Conservation (phyloP, 2,888 invertebrate species). For the Sphaeridia pumilis region DNA sequence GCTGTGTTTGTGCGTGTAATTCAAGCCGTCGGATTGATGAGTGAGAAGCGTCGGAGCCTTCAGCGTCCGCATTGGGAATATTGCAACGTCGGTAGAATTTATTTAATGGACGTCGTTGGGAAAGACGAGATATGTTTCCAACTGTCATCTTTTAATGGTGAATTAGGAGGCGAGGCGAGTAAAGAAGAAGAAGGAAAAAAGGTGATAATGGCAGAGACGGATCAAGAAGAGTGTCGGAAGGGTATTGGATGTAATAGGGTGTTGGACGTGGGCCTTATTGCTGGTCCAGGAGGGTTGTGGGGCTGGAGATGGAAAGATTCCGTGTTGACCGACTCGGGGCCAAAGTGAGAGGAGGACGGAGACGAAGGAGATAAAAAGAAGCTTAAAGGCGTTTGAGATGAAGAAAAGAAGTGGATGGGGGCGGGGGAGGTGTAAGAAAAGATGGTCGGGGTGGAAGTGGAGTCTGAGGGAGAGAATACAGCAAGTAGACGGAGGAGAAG, state of each 20-base stretch:
- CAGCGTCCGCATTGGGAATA: too few species aligned
- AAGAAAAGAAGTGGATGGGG: not conserved
- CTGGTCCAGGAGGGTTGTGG: not conserved
- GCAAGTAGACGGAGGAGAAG: not conserved
- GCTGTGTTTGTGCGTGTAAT: too few species aligned
- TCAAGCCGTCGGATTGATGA: too few species aligned
- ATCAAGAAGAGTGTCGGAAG: slow-evolving; percentile 31
- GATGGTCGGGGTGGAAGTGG: not conserved
- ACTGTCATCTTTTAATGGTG: too few species aligned
- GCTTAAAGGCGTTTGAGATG: not conserved
- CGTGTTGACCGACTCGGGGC: too few species aligned
- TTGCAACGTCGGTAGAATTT: too few species aligned
- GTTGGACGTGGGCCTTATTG: slow-evolving; percentile 12
- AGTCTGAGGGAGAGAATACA: not conserved
- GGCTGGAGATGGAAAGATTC: too few species aligned
- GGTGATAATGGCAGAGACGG: not conserved
- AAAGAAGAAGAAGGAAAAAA: not conserved
- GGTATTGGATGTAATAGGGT: slow-evolving; percentile 31
- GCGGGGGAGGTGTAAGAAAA: not conserved
- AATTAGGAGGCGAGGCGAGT: not conserved
- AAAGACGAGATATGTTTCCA: too few species aligned
- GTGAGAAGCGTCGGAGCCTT: too few species aligned
- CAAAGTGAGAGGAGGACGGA: not conserved
- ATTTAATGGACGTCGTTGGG: too few species aligned
- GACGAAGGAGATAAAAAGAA: slow-evolving; percentile 3